Base-by-base conservation (phyloP, 1,140 invertebrate genomes). In the Tribolium madens region DNA sequence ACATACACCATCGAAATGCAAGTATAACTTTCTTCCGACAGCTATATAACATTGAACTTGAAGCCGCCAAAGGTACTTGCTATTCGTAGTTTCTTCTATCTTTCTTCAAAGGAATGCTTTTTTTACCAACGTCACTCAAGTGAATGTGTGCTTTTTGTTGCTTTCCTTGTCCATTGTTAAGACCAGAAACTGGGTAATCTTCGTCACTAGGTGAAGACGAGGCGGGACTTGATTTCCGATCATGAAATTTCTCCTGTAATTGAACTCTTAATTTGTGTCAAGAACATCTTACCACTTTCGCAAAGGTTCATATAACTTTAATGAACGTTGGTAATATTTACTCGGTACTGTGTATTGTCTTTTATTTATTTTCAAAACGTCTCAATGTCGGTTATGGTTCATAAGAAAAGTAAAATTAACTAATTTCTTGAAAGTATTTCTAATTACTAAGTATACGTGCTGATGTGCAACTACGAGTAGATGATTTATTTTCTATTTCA, bases 221-320 rank as follows among this genome's bases (percentile, higher is more conserved):
- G 33, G 64, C 14, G 33, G 64, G 10, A 70, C 64, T 18, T 70
- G 64, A 42, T 70, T 70, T 70, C 60, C 64, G 26, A 70, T 70
- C 64, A 14, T 33, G 12, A 70, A 53, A 46, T 70, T 70, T 70
- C 64, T 70, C 64, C 12, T 10, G 33, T 31, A 18, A 15, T 46
- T 70, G 42, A 70, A 33, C 14, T 57, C 17, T 42, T 10, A 57
- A 57, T 57, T 14, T 70, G 33, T 42, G 64, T 70, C 64, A 68
- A 68, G 60, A 68, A 42, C 60, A 26, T 26, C 60, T 68, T 31
- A 68, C 15, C 60, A 70, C 64, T 70, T 70, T 70, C 64, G 64
- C 64, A 13, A 46, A 21, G 10, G 64, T 70, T 70, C 33, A 70
- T 31, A 36, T 64, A 50, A 15, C 48, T 50, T 57, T 10, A 42